Percentiles rank a stretch among this genome's conserved stretches.
These are phyloP conservation scores for Hipparchia sbordonii DNA, from an alignment of 2,888 invertebrate species.

Conservation along the genomic window DNA sequence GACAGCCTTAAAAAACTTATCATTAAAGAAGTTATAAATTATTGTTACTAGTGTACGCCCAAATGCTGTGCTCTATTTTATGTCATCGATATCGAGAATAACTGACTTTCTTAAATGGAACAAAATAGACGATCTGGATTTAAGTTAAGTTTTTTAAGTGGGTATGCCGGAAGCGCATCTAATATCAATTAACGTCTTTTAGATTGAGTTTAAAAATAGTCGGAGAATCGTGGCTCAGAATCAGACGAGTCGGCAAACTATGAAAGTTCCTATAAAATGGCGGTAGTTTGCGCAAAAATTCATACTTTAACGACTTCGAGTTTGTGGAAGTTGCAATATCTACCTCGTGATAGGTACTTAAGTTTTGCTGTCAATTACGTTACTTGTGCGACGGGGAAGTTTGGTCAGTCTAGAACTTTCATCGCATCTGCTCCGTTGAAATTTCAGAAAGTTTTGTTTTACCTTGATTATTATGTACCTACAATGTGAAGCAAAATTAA, in stretches of 20 bases:
- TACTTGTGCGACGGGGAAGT: constrained; percentile 36
- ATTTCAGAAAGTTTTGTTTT: constrained; percentile 34
- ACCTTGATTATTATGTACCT: constrained; percentile 6
- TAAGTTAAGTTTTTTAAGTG: neutral
- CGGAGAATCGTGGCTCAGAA: constrained; percentile 31
- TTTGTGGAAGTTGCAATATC: constrained; percentile 34
- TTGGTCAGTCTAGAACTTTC: constrained; percentile 38
- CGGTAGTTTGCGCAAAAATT: constrained; percentile 43
- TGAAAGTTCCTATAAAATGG: constrained; percentile 43
- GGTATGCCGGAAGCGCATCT: neutral
- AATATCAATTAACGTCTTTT: neutral
- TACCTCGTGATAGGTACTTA: constrained; percentile 43
- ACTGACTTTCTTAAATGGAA: too few relatives aligned
- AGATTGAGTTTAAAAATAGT: constrained; percentile 15
- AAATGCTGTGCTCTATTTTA: too few relatives aligned
- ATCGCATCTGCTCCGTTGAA: constrained; percentile 28
- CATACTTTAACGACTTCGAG: constrained; percentile 43
- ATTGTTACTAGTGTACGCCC: too few relatives aligned
- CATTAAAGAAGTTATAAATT: too few relatives aligned
- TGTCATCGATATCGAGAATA: too few relatives aligned
- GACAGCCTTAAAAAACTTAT: too few relatives aligned
- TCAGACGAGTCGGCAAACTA: constrained; percentile 36
- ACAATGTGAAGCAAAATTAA: neutral
- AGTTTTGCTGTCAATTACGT: constrained; percentile 54
- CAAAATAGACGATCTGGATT: too few relatives aligned